Evolutionary conservation across 2,113 vertebrate genomes (phyloP), one percentile per base, ranked within the genome.

Genomic region (Hydrolagus affinis): DNA sequence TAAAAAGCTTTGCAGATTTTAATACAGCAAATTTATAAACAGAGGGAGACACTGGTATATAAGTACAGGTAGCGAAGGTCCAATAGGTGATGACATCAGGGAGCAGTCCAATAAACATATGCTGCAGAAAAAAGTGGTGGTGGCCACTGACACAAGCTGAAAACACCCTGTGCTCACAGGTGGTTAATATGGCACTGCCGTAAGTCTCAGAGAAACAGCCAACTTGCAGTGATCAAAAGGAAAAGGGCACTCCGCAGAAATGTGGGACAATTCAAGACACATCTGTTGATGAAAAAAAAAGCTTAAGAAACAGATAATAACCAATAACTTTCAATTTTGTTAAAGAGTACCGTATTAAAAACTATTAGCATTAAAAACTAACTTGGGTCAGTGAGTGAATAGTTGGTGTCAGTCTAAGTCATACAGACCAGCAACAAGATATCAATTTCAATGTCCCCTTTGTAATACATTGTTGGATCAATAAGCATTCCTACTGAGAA

Each of bases 261-360:
- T 88, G 90, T 86, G 87, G 87, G 68, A 85, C 90, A 87, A 95
- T 94, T 98, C 97, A 99, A 93, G 97, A 99, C 91, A 99, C 97
- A 90, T 99, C 94, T 95, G 91, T 56, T 88, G 87, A 85, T 66
- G 88, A 75, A 30, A 86, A 86, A 86, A 85, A 28, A 66, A 77
- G 85, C 86, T 76, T 93, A 89, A 90, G 85, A 89, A 10, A 89
- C 17, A 87, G 75, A 71, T 73, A 73, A 30, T 73, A 21, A 73
- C 44, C 11, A 2, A 75, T 56, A 56, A 8, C 15, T 75, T 75
- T 75, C 30, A 86, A 90, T 28, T 69, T 85, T 85, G 12, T 3
- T 78, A 71, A 85, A 85, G 30, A 85, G 44, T 44, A 44, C 44
- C 1, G 44, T 44, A 44, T 44, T 44, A 44, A 44, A 44, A 44